Evolutionary conservation across 2,888 invertebrate genomes (phyloP).

Genomic region (Leucophenga montana): DNA sequence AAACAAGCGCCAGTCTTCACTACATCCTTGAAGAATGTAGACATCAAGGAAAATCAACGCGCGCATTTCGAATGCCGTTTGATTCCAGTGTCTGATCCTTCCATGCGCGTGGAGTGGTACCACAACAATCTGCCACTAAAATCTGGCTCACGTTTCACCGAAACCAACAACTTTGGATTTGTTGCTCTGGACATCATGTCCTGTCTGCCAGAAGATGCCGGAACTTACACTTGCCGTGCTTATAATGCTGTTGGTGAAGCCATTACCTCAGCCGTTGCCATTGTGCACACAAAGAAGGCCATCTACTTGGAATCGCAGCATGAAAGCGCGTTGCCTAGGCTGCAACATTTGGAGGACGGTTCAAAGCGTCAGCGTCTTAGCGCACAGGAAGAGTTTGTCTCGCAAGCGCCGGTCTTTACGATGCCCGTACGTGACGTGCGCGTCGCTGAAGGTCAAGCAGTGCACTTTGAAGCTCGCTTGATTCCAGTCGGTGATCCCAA

Average conservation of each 20-base stretch:
- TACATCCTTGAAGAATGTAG: constrained; percentile 90
- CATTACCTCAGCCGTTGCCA: constrained; percentile 90
- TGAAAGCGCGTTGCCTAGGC: constrained; percentile 86
- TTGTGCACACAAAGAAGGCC: constrained; percentile 87
- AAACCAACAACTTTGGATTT: constrained; percentile 97
- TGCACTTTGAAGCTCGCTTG: constrained; percentile 93
- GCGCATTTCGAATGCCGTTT: constrained; percentile 95
- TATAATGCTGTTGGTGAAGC: constrained; percentile 94
- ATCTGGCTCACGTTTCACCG: constrained; percentile 94
- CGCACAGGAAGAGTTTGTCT: constrained; percentile 84
- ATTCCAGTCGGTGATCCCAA: constrained; percentile 96
- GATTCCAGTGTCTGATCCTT: constrained; percentile 94
- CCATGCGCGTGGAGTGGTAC: constrained; percentile 96
- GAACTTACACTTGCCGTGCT: constrained; percentile 95
- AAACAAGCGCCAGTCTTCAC: constrained; percentile 95
- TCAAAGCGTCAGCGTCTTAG: constrained; percentile 83
- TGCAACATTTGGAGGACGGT: constrained; percentile 87
- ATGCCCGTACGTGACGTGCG: constrained; percentile 89
- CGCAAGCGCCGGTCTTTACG: constrained; percentile 93
- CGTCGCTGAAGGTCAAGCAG: constrained; percentile 92
- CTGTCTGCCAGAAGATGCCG: constrained; percentile 96
- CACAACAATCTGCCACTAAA: constrained; percentile 92
- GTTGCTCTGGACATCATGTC: constrained; percentile 97
- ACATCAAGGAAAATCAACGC: constrained; percentile 94
- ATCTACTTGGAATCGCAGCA: constrained; percentile 92